Base-by-base conservation (phyloP, 2,888 invertebrate genomes). In the Allacma fusca region DNA sequence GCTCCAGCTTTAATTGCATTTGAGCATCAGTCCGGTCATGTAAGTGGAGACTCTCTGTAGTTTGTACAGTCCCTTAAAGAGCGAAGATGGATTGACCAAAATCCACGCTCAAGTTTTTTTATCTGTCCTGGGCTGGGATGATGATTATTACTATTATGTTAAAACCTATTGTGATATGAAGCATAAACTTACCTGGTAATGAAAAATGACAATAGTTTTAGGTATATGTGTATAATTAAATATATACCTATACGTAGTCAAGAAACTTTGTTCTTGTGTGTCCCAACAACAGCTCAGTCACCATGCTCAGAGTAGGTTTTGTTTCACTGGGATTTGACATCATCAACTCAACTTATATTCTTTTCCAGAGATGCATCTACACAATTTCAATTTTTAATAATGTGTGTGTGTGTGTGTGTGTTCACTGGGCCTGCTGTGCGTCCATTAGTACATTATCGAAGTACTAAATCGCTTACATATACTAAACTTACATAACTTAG, bases 1-100 rank as follows among this genome's bases (percentile, higher is more conserved):
- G 62, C 62, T 62, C 62, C 62, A 62, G 62, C 62, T 62, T 62
- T 62, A 62, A 62, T 62, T 62, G 62, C 62, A 24, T 62, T 62
- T 24, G 23, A 12, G 19, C 62, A n/a, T 59, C 59, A 40, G 40
- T 40, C 40, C 7, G 40, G 40, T 40, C 40, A 40, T 40, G 40
- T 13, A 40, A 40, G 5, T 40, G n/a, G n/a, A n/a, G n/a, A n/a
- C 40, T 40, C 40, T 40, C 40, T 50, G 16, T n/a, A 50, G 50
- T 34, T 7, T 34, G 34, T 34, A 34, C 50, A 50, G 19, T n/a
- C 19, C 50, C 50, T 12, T 19, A 50, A 50, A 50, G 50, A 50
- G 40, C 40, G 40, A 40, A 40, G 40, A 40, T 40, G 13, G 13
- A 40, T 40, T 40, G 40, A 21, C n/a, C 9, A 59, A 59, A 59